Conservation (phyloP, 2,113 vertebrate genomes). For the Paralichthys olivaceus region DNA sequence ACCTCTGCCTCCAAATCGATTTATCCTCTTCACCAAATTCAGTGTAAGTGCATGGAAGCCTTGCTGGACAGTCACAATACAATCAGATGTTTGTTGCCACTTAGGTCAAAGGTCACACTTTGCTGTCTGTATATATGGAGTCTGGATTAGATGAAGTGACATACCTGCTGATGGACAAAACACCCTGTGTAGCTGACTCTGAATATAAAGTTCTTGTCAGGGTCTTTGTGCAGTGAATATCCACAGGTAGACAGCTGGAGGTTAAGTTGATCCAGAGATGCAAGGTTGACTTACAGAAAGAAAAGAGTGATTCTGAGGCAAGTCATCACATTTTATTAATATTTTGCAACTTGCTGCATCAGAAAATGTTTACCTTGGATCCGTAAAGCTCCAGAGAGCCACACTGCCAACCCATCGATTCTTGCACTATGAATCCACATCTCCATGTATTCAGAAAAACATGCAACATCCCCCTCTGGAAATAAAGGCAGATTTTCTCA, state of each 20-base stretch:
- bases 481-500: neutral
- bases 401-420: constrained; percentile 68
- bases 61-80: constrained; percentile 38
- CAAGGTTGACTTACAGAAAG: constrained; percentile 57
- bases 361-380: constrained; percentile 63
- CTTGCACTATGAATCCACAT: constrained; percentile 72
- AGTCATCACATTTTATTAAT: neutral
- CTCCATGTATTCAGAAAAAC: constrained; percentile 82
- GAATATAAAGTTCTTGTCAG: constrained; percentile 74
- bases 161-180: constrained; percentile 72
- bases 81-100: neutral
- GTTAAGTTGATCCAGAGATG: constrained; percentile 73
- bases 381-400: constrained; percentile 68
- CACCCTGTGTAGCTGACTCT: constrained; percentile 78
- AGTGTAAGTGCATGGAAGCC: constrained; percentile 64
- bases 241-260: constrained; percentile 73
- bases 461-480: constrained; percentile 74
- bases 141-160: neutral
- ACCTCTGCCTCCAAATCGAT: constrained; percentile 66
- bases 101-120: neutral
- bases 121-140: neutral
- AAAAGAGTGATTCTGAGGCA: neutral
- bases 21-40: constrained; percentile 70
- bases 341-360: neutral
- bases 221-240: constrained; percentile 73